These are phyloP conservation scores for Phenganax marumi DNA, from an alignment of 92 coral and sea anemone genomes.

Conservation along the genomic window DNA sequence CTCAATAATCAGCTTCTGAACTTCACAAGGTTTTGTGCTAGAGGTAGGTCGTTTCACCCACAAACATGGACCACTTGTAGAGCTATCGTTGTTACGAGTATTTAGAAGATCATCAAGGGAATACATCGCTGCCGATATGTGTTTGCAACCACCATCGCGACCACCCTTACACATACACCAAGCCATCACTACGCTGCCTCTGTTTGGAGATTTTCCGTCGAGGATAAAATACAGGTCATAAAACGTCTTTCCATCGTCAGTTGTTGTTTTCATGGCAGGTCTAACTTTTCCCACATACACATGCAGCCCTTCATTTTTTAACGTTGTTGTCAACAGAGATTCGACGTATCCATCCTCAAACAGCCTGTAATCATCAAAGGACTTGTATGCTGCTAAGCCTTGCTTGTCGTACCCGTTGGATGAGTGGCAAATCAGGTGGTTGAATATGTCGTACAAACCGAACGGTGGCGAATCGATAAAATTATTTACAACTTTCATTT, in stretches of 20 bases:
- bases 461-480: constrained; percentile 49
- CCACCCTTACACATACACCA: constrained; percentile 66
- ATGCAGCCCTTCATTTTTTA: constrained; percentile 14
- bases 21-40: constrained; percentile 54
- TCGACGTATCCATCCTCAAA: constrained; percentile 57
- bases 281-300: constrained; percentile 21
- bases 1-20: constrained; percentile 53
- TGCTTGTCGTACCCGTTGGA: constrained; percentile 57
- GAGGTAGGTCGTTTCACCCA: constrained; percentile 58
- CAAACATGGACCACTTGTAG: constrained; percentile 67
- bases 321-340: constrained; percentile 45
- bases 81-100: constrained; percentile 57
- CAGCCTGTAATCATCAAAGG: constrained; percentile 62
- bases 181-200: constrained; percentile 46
- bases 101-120: constrained; percentile 63
- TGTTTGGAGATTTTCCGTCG: constrained; percentile 47
- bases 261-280: neutral
- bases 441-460: constrained; percentile 62
- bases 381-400: constrained; percentile 63
- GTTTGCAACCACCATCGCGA: constrained; percentile 66
- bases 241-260: constrained; percentile 30
- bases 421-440: constrained; percentile 55
- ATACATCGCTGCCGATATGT: constrained; percentile 69
- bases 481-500: neutral
- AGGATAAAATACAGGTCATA: constrained; percentile 51